phyloP scores from a whole-genome alignment of 2,797 vertebrate species.

The Sebastes alutus region DNA sequence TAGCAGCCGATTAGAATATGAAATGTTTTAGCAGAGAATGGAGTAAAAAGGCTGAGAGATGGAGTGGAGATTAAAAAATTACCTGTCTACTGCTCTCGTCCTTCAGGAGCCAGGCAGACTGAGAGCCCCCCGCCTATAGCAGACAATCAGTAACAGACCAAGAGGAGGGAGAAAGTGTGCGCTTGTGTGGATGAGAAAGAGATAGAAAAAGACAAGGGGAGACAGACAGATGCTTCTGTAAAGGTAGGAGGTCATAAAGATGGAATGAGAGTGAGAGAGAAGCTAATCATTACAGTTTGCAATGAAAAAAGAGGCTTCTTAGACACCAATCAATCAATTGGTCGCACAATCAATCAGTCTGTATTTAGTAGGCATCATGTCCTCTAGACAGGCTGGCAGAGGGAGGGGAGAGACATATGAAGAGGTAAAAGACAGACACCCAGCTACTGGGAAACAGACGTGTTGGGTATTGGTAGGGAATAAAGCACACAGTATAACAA shows the following conservation, averaged over 20 bases:
- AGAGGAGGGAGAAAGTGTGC: slow-evolving; percentile 29
- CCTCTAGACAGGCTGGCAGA: slow-evolving; percentile 40
- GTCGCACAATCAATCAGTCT: slow-evolving; percentile 63
- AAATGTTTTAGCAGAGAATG: slow-evolving; percentile 79
- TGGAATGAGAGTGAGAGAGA: slow-evolving; percentile 12
- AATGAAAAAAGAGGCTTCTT: slow-evolving; percentile 52
- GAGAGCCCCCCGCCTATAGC: slow-evolving; percentile 38
- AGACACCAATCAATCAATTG: slow-evolving; percentile 61
- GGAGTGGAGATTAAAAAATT: slow-evolving; percentile 83
- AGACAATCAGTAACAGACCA: slow-evolving; percentile 58
- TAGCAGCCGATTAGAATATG: slow-evolving; percentile 78
- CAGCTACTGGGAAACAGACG: slow-evolving; percentile 21
- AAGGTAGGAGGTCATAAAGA: slow-evolving; percentile 26
- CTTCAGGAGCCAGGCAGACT: slow-evolving; percentile 69
- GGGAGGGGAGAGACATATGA: not conserved
- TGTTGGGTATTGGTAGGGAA: slow-evolving; percentile 2
- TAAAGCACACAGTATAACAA: not conserved
- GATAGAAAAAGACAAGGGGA: slow-evolving; percentile 19
- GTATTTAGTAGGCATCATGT: slow-evolving; percentile 52
- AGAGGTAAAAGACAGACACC: slow-evolving; percentile 25
- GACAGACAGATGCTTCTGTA: slow-evolving; percentile 16
- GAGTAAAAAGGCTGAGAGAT: slow-evolving; percentile 70
- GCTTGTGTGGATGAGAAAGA: slow-evolving; percentile 21
- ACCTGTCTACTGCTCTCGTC: slow-evolving; percentile 73
- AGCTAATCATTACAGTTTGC: slow-evolving; percentile 58